Conservation (phyloP, 1,140 invertebrate species). For the Nymphalis io region DNA sequence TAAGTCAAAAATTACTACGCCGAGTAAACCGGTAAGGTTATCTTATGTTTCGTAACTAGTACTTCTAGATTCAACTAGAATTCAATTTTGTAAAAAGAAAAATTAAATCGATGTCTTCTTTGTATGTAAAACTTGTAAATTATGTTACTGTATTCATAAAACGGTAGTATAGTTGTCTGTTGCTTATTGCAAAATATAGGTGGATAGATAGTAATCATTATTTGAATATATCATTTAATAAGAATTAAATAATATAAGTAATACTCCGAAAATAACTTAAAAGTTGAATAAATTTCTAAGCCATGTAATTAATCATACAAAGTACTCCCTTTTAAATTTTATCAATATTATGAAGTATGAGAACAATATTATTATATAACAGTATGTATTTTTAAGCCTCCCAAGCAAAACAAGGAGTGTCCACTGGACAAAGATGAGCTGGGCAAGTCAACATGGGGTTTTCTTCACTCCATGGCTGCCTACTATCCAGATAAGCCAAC, state of each 20-base stretch:
- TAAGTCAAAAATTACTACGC: slow-evolving; percentile 44
- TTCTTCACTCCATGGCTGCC: slow-evolving; percentile 98
- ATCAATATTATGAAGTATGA: too few relatives aligned
- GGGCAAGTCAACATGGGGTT: slow-evolving; percentile 92
- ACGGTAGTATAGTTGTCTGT: background rate
- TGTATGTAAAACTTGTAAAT: too few relatives aligned
- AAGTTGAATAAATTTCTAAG: too few relatives aligned
- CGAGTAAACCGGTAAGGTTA: slow-evolving; percentile 67
- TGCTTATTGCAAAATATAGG: background rate
- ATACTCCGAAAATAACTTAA: too few relatives aligned
- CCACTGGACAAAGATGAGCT: slow-evolving; percentile 89
- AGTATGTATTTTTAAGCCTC: slow-evolving; percentile 34
- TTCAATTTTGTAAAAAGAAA: too few relatives aligned
- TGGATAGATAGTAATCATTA: background rate
- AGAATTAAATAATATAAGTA: background rate
- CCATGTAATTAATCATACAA: too few relatives aligned
- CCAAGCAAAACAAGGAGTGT: slow-evolving; percentile 80
- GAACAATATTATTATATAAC: background rate
- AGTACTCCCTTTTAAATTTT: too few relatives aligned
- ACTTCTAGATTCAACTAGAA: slow-evolving; percentile 22
- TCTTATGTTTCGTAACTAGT: slow-evolving; percentile 44
- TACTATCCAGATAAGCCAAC: slow-evolving; percentile 95
- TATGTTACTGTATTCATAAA: background rate
- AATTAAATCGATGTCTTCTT: too few relatives aligned
- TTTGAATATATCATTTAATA: background rate